Conservation (phyloP, 1,140 invertebrate species). For the Pissodes strobi region DNA sequence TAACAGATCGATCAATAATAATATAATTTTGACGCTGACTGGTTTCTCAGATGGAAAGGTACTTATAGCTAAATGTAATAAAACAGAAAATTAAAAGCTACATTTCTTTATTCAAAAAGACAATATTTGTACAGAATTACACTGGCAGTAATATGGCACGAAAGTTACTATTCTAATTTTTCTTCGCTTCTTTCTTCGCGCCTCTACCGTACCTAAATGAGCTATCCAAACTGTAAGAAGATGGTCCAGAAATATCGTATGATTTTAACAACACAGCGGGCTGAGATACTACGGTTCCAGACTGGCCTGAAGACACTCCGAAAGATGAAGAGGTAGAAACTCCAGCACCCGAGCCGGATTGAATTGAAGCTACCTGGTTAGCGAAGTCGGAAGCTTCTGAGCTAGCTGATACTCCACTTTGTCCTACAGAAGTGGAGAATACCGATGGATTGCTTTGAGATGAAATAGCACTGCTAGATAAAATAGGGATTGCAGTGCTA, state of each 20-base stretch:
- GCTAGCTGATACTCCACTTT: not conserved
- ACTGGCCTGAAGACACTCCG: not conserved
- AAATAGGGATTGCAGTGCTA: not conserved
- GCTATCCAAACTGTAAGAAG: not conserved
- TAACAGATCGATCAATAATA: too few relatives aligned
- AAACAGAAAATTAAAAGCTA: too few relatives aligned
- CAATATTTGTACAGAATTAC: too few relatives aligned
- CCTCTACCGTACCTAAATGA: constrained; percentile 7
- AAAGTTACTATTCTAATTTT: too few relatives aligned
- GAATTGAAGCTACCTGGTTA: constrained; percentile 6
- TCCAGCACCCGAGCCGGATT: not conserved
- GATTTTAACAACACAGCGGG: constrained; percentile 4
- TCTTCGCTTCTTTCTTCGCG: constrained; percentile 2
- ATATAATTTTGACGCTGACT: too few relatives aligned
- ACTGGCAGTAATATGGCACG: too few relatives aligned
- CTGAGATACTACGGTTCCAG: not conserved
- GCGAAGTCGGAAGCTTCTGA: constrained; percentile 7
- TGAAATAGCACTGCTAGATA: not conserved
- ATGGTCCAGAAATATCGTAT: not conserved
- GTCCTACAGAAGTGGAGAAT: too few relatives aligned
- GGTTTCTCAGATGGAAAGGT: too few relatives aligned
- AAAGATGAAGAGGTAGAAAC: not conserved
- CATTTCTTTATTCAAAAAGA: too few relatives aligned
- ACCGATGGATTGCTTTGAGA: too few relatives aligned
- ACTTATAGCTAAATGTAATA: too few relatives aligned